Evolutionary conservation across 2,797 vertebrate species (phyloP).

Genomic region (Sebastes elongatus): DNA sequence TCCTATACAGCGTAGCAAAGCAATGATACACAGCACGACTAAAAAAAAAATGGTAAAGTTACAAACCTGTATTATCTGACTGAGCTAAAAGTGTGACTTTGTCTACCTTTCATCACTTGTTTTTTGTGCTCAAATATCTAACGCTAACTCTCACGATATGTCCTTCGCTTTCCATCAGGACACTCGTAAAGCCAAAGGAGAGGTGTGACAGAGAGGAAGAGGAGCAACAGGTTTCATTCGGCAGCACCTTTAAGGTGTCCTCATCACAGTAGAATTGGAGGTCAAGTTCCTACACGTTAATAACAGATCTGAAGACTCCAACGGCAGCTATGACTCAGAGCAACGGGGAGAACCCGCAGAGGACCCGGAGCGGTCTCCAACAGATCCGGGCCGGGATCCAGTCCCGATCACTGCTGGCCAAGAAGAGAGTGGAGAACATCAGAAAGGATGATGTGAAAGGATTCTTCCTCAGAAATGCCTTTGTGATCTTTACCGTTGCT

Average conservation of each 20-base stretch:
- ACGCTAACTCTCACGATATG: neutral
- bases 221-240: neutral
- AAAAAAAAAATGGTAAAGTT: neutral
- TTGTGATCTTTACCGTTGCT: constrained; percentile 91
- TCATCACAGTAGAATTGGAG: neutral
- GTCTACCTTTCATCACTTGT: neutral
- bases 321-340: constrained; percentile 86
- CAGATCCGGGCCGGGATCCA: constrained; percentile 88
- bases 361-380: constrained; percentile 83
- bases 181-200: constrained; percentile 13
- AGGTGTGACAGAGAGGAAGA: constrained; percentile 1
- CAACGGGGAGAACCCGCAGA: constrained; percentile 86
- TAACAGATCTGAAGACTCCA: constrained; percentile 1
- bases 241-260: neutral
- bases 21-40: neutral
- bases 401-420: constrained; percentile 86
- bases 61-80: neutral
- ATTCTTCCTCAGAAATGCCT: constrained; percentile 90
- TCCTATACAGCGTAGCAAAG: neutral
- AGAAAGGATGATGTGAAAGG: constrained; percentile 87
- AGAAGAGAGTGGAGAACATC: constrained; percentile 89
- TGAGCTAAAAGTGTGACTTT: neutral
- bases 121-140: neutral
- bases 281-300: neutral
- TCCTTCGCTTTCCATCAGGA: neutral